These are phyloP conservation scores for Pangasius djambal DNA, from an alignment of 2,797 vertebrate genomes.

Conservation along the genomic window DNA sequence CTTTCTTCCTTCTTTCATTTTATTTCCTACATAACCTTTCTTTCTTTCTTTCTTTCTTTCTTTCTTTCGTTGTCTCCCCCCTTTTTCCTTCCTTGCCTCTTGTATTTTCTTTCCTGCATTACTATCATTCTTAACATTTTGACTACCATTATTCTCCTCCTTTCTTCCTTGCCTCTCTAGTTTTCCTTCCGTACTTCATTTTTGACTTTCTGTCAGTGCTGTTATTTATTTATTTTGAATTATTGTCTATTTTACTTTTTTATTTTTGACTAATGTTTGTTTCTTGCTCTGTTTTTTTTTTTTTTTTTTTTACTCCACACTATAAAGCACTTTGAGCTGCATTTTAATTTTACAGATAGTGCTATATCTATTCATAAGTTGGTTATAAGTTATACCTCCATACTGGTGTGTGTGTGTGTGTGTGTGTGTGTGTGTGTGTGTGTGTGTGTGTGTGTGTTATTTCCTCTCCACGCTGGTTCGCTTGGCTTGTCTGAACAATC, in stretches of 20 bases:
- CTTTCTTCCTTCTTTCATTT: no score
- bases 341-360: not conserved
- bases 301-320: not conserved
- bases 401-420: not conserved
- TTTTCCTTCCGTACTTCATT: not conserved
- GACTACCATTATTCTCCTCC: not conserved
- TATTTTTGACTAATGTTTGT: not conserved
- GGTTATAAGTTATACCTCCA: not conserved
- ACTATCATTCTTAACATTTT: not conserved
- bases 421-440: conserved; percentile 16
- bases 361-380: not conserved
- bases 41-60: not conserved
- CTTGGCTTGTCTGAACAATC: not conserved
- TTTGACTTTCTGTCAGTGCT: not conserved
- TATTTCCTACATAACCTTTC: not conserved
- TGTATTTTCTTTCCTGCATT: not conserved
- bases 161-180: not conserved
- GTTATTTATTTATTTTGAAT: not conserved
- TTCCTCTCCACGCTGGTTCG: not conserved
- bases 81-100: no score
- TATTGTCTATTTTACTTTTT: not conserved
- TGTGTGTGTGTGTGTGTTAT: not conserved
- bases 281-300: not conserved
- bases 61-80: not conserved
- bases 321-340: not conserved